Evolutionary conservation across 2,113 vertebrate species (phyloP), one percentile per base, ranked within the genome.

Genomic region (Suncus etruscus): DNA sequence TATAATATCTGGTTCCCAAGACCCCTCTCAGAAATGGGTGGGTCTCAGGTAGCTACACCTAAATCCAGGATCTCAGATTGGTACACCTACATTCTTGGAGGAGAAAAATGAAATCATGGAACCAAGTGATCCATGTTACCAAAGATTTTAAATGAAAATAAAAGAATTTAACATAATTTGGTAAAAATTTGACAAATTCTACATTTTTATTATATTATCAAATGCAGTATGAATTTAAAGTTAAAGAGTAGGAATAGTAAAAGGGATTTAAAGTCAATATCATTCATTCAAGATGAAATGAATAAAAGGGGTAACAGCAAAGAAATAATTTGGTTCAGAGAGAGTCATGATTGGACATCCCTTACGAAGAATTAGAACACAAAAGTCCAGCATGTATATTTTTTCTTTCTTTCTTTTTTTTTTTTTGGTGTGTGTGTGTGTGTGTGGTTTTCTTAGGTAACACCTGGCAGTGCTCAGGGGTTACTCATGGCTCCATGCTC

Each of bases 151-250:
- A 72, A 83, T 15, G 18, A 27, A 91, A 83, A 78, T 8, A 27
- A 83, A 54, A 54, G 4, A 54, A 54, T 54, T 54, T 12, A 12
- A 4, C 51, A 54, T 12, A 15, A 54, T 8, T 1, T 12, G 11
- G 83, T 73, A 80, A 47, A 25, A 61, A 84, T 25, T 84, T 68
- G 84, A 63, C 74, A 32, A 91, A 75, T 73, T 14, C 27, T 66
- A 0, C 12, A 6, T 80, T 89, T 61, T 27, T 51, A 80, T 31
- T 20, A 4, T 8, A 8, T 91, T 32, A 76, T 77, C 14, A 32
- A n/a, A 76, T 50, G 76, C 47, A 68, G 32, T 50, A 27, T 51
- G 20, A 87, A 47, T 25, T 83, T 31, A n/a, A 89, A 78, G 18
- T 51, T 74, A 68, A 16, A 86, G 58, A 31, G 31, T 54, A 12